Percentiles rank a stretch among this genome's conserved stretches.
Evolutionary conservation across 2,113 vertebrate species (phyloP).

Genomic region (Lethenteron reissneri): DNA sequence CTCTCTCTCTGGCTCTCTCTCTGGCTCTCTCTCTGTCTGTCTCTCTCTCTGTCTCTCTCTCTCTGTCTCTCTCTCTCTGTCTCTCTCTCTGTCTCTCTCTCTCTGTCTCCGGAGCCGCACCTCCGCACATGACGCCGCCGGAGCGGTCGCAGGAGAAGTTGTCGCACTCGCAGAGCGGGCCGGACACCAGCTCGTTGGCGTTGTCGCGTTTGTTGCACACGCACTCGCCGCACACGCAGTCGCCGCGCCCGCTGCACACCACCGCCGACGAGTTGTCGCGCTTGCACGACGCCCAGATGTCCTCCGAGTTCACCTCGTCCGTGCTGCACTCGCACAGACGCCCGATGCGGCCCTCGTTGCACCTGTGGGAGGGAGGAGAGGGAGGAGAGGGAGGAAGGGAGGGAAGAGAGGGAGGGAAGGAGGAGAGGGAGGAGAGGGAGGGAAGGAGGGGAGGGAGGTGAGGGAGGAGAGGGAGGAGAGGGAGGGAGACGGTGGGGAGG

Average conservation of each 20-base stretch:
- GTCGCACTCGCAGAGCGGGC: conserved; percentile 5
- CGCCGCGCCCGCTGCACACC: conserved; percentile 68
- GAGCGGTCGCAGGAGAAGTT: conserved; percentile 4
- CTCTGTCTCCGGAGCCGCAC: neutral
- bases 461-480: too few relatives aligned
- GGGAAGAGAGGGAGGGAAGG: too few relatives aligned
- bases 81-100: neutral
- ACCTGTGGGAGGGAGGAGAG: conserved; percentile 26
- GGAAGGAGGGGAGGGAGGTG: too few relatives aligned
- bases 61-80: neutral
- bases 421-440: too few relatives aligned
- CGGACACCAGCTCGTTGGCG: conserved; percentile 53
- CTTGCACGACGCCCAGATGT: conserved; percentile 79
- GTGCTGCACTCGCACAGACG: conserved; percentile 72
- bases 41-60: neutral
- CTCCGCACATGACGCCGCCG: neutral
- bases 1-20: neutral
- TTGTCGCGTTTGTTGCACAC: conserved; percentile 24
- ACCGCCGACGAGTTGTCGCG: conserved; percentile 75
- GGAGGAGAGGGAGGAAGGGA: neutral
- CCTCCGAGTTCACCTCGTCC: conserved; percentile 72
- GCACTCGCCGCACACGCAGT: conserved; percentile 4
- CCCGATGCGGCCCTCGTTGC: conserved; percentile 73
- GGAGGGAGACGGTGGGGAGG: too few relatives aligned
- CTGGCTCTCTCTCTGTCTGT: neutral